phyloP scores from a whole-genome alignment of 23 tunicate species.

The Botrylloides violaceus region DNA sequence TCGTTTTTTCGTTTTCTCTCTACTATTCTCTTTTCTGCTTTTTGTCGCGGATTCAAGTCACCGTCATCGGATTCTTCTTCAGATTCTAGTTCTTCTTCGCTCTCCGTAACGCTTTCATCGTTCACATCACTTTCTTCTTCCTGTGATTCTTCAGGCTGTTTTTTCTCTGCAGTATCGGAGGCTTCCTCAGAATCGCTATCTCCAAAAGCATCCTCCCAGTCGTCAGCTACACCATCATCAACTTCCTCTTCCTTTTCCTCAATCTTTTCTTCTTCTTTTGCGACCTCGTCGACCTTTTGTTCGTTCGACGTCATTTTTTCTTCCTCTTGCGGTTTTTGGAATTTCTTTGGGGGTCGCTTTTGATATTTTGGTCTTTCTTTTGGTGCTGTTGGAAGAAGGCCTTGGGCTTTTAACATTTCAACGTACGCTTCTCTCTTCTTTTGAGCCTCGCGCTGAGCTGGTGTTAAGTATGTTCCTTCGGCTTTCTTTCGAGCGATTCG shows the following conservation, averaged over 20 bases:
- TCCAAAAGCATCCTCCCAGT: constrained; percentile 24
- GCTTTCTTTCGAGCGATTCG: constrained; percentile 55
- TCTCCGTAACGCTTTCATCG: constrained; percentile 26
- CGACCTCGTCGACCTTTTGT: constrained; percentile 14
- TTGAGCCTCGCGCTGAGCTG: constrained; percentile 53
- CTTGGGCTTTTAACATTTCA: constrained; percentile 46
- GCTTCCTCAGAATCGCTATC: constrained; percentile 28
- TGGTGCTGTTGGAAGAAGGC: constrained; percentile 38
- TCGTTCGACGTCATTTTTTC: constrained; percentile 29
- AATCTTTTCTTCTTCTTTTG: constrained; percentile 16
- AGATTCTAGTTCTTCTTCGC: constrained; percentile 11
- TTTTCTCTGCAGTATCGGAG: constrained; percentile 36
- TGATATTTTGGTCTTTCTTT: constrained; percentile 16
- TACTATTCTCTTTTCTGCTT: constrained; percentile 12
- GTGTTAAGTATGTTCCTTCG: constrained; percentile 62
- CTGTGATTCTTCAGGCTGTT: constrained; percentile 9
- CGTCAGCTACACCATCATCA: constrained; percentile 31
- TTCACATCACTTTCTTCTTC: constrained; percentile 31
- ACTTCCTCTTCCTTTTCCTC: neutral
- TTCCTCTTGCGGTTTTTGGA: constrained; percentile 22
- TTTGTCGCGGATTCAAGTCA: constrained; percentile 1
- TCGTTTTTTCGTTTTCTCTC: constrained; percentile 39
- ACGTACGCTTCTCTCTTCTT: constrained; percentile 52
- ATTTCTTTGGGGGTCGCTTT: neutral
- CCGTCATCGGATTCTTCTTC: constrained; percentile 20